A percentile compares a stretch with the other conserved stretches of the same genome.
These are phyloP conservation scores for Probosciger aterrimus DNA, from an alignment of 2,113 vertebrate species.

Conservation along the genomic window DNA sequence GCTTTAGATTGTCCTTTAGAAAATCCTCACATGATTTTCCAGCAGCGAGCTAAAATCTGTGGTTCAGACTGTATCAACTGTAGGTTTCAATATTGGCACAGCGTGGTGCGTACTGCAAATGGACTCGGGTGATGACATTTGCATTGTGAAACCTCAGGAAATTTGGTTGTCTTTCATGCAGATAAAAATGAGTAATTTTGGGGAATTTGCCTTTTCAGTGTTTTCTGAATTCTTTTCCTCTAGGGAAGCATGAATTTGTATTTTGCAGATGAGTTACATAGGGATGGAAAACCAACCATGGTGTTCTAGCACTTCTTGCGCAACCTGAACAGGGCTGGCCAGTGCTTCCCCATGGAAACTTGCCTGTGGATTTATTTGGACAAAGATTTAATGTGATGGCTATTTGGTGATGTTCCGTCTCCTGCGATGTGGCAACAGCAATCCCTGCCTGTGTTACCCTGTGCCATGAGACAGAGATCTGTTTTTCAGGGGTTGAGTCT, in stretches of 20 bases:
- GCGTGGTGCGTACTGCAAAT: neutral
- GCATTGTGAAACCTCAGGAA: neutral
- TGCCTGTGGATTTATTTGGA: neutral
- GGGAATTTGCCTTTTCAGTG: neutral
- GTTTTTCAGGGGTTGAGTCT: neutral
- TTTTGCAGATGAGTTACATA: neutral
- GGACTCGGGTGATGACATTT: neutral
- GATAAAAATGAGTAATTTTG: accelerated
- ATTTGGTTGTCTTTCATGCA: neutral
- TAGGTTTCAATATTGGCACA: neutral
- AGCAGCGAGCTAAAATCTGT: neutral
- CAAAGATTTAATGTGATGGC: neutral
- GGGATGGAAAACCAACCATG: neutral
- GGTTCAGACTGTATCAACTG: neutral
- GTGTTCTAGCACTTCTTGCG: accelerated
- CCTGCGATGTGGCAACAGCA: neutral
- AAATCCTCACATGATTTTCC: neutral
- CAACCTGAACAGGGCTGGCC: neutral
- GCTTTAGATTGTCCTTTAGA: neutral
- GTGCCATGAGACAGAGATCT: neutral
- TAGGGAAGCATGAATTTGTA: neutral
- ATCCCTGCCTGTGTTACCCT: neutral
- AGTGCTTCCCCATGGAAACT: neutral
- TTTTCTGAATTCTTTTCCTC: neutral
- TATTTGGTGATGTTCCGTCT: neutral